phyloP scores from a whole-genome alignment of 2,113 vertebrate species.

The Gymnogyps californianus region DNA sequence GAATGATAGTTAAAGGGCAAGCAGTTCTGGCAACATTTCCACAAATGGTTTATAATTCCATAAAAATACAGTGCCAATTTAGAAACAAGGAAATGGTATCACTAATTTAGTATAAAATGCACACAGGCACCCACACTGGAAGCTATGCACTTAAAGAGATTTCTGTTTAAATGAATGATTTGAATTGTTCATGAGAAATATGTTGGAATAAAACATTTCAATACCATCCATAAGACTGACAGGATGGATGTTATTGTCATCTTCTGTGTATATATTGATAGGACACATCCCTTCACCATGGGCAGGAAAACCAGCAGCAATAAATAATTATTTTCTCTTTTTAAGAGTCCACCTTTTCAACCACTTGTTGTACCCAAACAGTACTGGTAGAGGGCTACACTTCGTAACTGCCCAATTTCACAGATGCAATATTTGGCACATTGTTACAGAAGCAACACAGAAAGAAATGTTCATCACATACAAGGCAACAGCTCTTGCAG shows the following conservation, averaged over 20 bases:
- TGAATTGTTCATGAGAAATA: not conserved
- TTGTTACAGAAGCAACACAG: not conserved
- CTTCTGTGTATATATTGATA: not conserved
- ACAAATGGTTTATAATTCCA: not conserved
- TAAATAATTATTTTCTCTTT: not conserved
- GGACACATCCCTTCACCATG: not conserved
- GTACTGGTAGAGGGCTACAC: not conserved
- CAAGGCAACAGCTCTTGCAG: not conserved
- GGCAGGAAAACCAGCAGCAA: not conserved
- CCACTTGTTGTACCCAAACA: not conserved
- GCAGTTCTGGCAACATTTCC: not conserved
- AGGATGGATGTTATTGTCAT: not conserved
- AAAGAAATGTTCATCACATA: not conserved
- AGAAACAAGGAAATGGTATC: not conserved
- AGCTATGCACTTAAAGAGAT: not conserved
- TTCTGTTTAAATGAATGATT: not conserved
- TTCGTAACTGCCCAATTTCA: not conserved
- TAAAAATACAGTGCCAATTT: not conserved
- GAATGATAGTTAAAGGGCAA: not conserved
- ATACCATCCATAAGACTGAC: not conserved
- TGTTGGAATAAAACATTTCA: not conserved
- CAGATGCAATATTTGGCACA: not conserved
- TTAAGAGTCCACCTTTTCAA: not conserved
- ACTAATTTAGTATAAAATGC: not conserved
- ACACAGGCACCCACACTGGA: not conserved